Conservation (phyloP, 2,113 vertebrate genomes). For the Ptychochromis oligacanthus region DNA sequence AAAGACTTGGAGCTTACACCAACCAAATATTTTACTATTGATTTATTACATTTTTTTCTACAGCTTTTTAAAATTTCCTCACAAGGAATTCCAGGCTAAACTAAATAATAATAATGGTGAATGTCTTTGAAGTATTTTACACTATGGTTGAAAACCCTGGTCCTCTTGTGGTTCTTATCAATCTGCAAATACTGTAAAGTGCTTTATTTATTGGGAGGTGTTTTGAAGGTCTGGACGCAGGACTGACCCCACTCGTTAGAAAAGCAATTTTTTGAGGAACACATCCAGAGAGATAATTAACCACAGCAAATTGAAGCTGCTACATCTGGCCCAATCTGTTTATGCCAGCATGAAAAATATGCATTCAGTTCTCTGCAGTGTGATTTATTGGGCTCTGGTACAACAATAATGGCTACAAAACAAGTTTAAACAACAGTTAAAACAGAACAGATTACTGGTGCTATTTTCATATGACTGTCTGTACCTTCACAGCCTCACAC, state of each 20-base stretch:
- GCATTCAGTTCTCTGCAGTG: not conserved
- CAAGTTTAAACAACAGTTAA: conserved; percentile 9
- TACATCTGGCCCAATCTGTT: conserved; percentile 54
- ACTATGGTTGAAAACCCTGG: not conserved
- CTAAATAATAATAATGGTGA: not conserved
- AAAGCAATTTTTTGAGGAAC: conserved; percentile 17
- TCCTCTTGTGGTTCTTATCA: not conserved
- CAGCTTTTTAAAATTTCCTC: not conserved
- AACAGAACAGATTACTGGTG: not conserved
- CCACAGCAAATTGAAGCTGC: conserved; percentile 21
- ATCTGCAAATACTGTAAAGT: not conserved
- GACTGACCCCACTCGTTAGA: not conserved
- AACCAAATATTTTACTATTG: not conserved
- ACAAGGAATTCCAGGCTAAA: not conserved
- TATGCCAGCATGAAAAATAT: conserved; percentile 8
- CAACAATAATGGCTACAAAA: conserved; percentile 18
- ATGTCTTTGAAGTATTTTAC: not conserved
- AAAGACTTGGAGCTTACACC: not conserved
- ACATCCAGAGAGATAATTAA: conserved; percentile 37
- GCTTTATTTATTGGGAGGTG: not conserved
- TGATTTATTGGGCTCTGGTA: conserved; percentile 27
- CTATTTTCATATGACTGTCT: not conserved
- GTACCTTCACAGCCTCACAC: not conserved
- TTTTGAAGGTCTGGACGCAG: conserved; percentile 5
- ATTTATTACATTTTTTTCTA: not conserved